These are phyloP conservation scores for Poeciliopsis gracilis DNA, from an alignment of 2,797 vertebrate genomes.

Conservation along the genomic window DNA sequence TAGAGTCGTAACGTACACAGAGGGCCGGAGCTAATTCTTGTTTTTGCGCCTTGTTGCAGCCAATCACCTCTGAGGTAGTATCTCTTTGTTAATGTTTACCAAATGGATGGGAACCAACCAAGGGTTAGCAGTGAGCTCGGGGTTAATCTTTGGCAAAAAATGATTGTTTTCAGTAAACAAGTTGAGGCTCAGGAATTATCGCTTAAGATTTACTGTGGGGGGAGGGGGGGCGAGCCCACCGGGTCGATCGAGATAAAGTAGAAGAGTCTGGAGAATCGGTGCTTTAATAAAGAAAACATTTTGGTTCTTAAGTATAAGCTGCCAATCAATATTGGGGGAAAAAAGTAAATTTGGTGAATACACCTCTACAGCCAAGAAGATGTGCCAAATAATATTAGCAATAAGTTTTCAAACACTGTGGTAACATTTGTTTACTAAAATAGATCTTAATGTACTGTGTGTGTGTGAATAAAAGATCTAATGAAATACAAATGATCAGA, in stretches of 20 bases:
- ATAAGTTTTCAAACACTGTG: not conserved
- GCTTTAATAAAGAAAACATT: not conserved
- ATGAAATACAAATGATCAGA: not conserved
- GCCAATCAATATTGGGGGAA: not conserved
- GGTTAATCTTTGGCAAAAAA: constrained; percentile 48
- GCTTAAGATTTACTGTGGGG: constrained; percentile 15
- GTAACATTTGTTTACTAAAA: not conserved
- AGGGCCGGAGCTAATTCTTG: constrained; percentile 49
- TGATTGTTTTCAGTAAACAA: constrained; percentile 61
- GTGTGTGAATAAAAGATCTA: not conserved
- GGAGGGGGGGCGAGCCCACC: not conserved
- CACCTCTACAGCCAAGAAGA: not conserved
- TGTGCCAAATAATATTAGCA: not conserved
- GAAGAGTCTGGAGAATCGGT: constrained; percentile 10
- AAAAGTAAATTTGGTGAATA: not conserved
- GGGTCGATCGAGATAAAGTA: constrained; percentile 13
- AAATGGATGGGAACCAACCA: constrained; percentile 46
- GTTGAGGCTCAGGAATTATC: constrained; percentile 37
- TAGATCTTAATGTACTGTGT: not conserved
- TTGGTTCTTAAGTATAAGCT: not conserved
- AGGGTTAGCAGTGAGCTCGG: constrained; percentile 16
- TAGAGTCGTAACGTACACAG: constrained; percentile 66
- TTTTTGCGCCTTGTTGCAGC: constrained; percentile 45
- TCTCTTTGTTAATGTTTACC: constrained; percentile 59
- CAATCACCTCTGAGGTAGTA: constrained; percentile 31